A percentile compares a stretch with the other conserved stretches of the same genome.
Conservation (phyloP, 2,113 vertebrate species). For the Ailuropoda melanoleuca region DNA sequence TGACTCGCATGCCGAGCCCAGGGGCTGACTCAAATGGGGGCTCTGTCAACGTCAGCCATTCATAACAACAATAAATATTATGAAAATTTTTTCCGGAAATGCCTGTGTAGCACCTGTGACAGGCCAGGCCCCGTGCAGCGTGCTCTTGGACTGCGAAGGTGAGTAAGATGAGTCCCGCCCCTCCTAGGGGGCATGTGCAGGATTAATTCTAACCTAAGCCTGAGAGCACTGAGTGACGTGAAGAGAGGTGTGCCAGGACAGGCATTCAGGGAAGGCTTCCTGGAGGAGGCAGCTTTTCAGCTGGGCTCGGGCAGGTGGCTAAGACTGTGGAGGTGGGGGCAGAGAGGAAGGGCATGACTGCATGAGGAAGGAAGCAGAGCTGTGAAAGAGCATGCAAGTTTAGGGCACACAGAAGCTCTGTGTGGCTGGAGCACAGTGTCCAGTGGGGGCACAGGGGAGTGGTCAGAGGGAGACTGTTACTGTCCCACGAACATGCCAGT, state of each 20-base stretch:
- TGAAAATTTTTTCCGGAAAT: constrained; percentile 57
- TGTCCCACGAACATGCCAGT: not conserved
- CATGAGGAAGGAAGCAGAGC: not conserved
- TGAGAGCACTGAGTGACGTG: not conserved
- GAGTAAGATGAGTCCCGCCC: not conserved
- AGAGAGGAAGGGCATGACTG: not conserved
- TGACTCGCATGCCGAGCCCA: not conserved
- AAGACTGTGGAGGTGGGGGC: not conserved
- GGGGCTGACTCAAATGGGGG: not conserved
- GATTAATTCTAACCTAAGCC: not conserved
- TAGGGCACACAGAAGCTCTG: not conserved
- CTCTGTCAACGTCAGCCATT: not conserved
- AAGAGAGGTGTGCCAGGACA: too few species aligned
- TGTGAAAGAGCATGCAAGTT: not conserved
- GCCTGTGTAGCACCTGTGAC: constrained; percentile 23
- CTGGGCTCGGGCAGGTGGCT: not conserved
- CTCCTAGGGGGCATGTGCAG: not conserved
- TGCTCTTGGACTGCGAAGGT: not conserved
- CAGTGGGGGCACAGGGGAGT: not conserved
- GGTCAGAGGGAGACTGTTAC: too few species aligned
- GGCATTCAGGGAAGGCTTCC: not conserved
- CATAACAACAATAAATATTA: not conserved
- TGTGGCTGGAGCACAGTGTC: not conserved
- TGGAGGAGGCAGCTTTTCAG: not conserved
- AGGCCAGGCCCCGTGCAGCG: not conserved